These are phyloP conservation scores for Sebastiscus albofasciatus DNA, from an alignment of 2,797 vertebrate genomes.

Conservation along the genomic window DNA sequence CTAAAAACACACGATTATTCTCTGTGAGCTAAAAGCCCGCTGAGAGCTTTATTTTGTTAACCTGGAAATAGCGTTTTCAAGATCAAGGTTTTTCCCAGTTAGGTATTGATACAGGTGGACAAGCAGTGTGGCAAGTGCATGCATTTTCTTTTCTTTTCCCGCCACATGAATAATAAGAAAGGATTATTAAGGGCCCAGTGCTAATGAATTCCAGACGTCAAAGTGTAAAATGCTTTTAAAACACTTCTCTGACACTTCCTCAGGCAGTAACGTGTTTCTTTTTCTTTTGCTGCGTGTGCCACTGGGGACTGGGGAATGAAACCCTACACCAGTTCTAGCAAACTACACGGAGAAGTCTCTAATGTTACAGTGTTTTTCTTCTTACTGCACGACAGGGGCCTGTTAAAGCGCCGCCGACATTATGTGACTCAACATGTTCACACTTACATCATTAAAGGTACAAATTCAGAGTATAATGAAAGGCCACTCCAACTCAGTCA, in stretches of 20 bases:
- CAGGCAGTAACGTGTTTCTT: background rate
- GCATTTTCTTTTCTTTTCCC: slow-evolving; percentile 14
- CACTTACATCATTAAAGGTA: background rate
- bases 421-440: background rate
- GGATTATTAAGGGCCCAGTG: slow-evolving; percentile 19
- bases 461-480: background rate
- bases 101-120: slow-evolving; percentile 69
- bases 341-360: background rate
- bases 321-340: slow-evolving; percentile 1
- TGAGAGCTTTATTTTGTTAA: slow-evolving; percentile 51
- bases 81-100: slow-evolving; percentile 37
- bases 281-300: slow-evolving; percentile 18
- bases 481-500: background rate
- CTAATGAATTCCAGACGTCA: slow-evolving; percentile 14
- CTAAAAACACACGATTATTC: slow-evolving; percentile 65
- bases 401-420: slow-evolving; percentile 10
- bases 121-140: background rate
- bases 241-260: slow-evolving; percentile 14
- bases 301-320: slow-evolving; percentile 17
- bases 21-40: slow-evolving; percentile 24
- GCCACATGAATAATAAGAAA: slow-evolving; percentile 30
- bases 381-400: background rate
- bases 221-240: slow-evolving; percentile 27
- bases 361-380: background rate
- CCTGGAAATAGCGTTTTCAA: slow-evolving; percentile 52